Evolutionary conservation across 1,140 invertebrate species (phyloP).

Genomic region (Globodera rostochiensis): DNA sequence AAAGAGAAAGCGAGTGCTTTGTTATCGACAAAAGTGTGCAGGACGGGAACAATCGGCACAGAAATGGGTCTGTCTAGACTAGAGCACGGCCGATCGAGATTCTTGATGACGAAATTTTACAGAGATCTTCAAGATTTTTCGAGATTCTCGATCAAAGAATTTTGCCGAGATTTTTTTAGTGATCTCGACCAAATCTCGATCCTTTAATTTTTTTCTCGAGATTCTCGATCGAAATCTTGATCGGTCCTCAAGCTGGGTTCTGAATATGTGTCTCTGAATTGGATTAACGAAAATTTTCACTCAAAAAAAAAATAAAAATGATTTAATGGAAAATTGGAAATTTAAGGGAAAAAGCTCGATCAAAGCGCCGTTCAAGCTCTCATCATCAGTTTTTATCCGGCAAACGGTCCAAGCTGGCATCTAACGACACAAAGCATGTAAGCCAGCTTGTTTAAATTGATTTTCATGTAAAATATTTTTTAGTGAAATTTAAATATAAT

Average conservation of each 20-base stretch:
- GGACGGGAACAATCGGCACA: neutral
- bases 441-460: no score
- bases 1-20: no score
- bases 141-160: neutral
- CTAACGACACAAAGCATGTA: neutral
- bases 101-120: no score
- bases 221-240: no score
- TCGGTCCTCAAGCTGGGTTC: no score
- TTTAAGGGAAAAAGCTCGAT: neutral
- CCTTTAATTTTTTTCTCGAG: no score
- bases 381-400: neutral
- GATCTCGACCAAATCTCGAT: no score
- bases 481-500: no score
- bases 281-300: no score
- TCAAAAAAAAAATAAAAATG: neutral
- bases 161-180: neutral
- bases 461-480: no score
- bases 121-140: neutral
- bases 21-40: neutral
- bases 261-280: no score
- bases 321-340: neutral
- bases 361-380: neutral
- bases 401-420: neutral
- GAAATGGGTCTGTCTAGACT: neutral
- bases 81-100: no score